Evolutionary conservation across 2,797 vertebrate genomes (phyloP), one percentile per base, ranked within the genome.

Genomic region (Eleutherodactylus coqui): DNA sequence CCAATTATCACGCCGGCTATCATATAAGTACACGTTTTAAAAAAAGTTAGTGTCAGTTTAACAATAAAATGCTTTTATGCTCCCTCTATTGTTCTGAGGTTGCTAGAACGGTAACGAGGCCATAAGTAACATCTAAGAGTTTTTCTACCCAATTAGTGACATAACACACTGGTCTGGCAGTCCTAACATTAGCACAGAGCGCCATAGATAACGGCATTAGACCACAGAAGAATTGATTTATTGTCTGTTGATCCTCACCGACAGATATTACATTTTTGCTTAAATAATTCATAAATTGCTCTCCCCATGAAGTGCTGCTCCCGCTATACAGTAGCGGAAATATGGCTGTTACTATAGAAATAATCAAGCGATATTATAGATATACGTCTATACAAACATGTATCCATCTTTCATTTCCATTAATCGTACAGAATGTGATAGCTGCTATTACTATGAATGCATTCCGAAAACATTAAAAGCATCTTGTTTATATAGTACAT

Each of bases 221-320:
- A 27, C 78, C 75, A 64, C 24, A 75, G 64, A 81, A 81, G 11
- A 53, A 21, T 58, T 62, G 43, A 81, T 81, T 75, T 86, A 86
- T 81, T 67, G 32, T n/a, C 67, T 80, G 24, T 24, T 27, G 36
- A 27, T 16, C 27, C 11, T 16, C 75, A 55, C 14, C 34, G 32
- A 41, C 11, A 73, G 2, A 75, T 14, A 79, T 2, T 53, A 55
- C 38, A 47, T 47, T 72, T 45, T 47, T 36, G 29, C 60, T 64
- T 47, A 47, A 32, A 27, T 45, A 45, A 45, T 41, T 60, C 53
- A 29, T 32, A 27, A 64, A 29, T 16, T 53, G 49, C 10, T 36
- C 7, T 36, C 19, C 29, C 32, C 7, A 17, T 75, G 21, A 72
- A 41, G n/a, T 43, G 38, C 38, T 43, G 19, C 5, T 38, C 4